A percentile compares a stretch with the other conserved stretches of the same genome.
Evolutionary conservation across 35 echinoderm and acorn worm species (phyloP).

Genomic region (Diadema setosum): DNA sequence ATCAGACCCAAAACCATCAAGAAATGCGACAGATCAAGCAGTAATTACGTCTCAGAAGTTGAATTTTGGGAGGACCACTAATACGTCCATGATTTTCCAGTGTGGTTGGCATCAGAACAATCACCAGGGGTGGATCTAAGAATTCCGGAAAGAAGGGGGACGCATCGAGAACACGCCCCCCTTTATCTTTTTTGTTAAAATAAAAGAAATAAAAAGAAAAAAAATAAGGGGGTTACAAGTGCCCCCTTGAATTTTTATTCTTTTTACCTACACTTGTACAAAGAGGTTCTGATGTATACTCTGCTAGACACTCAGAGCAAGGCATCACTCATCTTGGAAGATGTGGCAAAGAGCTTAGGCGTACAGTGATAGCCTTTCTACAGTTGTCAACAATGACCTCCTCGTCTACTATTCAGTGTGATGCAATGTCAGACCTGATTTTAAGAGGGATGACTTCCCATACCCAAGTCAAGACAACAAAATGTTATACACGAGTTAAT

Average conservation of each 20-base stretch:
- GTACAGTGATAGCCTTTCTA: slow-evolving; percentile 2
- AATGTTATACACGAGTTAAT: slow-evolving; percentile 12
- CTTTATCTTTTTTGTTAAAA: too few relatives aligned
- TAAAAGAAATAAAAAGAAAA: too few relatives aligned
- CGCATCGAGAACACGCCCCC: too few relatives aligned
- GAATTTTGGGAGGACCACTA: neutral
- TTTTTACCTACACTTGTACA: too few relatives aligned
- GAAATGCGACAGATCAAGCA: neutral
- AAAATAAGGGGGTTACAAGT: too few relatives aligned
- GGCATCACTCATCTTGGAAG: slow-evolving; percentile 33
- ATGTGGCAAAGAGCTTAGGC: neutral
- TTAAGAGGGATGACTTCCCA: neutral
- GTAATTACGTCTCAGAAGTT: neutral
- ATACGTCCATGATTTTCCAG: slow-evolving; percentile 51
- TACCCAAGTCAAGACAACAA: neutral
- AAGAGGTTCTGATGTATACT: slow-evolving; percentile 45
- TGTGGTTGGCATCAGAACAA: neutral
- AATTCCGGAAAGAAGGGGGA: too few relatives aligned
- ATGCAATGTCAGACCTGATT: neutral
- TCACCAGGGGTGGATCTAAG: neutral
- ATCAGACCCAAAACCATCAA: too few relatives aligned
- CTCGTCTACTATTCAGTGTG: slow-evolving; percentile 17
- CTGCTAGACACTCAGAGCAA: slow-evolving; percentile 67
- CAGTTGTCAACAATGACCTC: slow-evolving; percentile 38
- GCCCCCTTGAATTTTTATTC: too few relatives aligned